Evolutionary conservation across 2,113 vertebrate species (phyloP).

Genomic region (Xerus inauris): DNA sequence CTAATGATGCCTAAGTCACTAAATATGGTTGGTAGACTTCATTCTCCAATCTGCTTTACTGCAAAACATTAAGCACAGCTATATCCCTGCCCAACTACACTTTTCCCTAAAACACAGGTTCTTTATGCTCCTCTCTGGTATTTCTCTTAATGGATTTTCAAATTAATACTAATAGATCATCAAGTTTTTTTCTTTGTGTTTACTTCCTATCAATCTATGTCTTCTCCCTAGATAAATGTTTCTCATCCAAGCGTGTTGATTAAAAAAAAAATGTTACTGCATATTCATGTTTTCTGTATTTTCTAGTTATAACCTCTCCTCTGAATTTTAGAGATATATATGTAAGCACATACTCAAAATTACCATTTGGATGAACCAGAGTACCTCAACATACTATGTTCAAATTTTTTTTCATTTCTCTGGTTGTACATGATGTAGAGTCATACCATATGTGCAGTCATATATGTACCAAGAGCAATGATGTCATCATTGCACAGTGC

Average conservation of each 20-base stretch:
- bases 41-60: too few species aligned
- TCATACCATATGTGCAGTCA: too few species aligned
- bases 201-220: not conserved
- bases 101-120: too few species aligned
- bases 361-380: not conserved
- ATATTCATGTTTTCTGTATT: not conserved
- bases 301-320: not conserved
- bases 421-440: too few species aligned
- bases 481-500: not conserved
- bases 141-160: too few species aligned
- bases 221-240: not conserved
- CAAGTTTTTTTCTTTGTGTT: not conserved
- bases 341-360: not conserved
- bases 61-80: too few species aligned
- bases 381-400: not conserved
- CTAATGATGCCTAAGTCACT: too few species aligned
- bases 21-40: too few species aligned
- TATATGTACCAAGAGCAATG: too few species aligned
- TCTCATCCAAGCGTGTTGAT: not conserved
- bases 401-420: too few species aligned
- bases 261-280: not conserved
- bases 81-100: too few species aligned
- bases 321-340: not conserved
- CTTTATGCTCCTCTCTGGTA: too few species aligned
- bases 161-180: not conserved